A percentile compares a stretch with the other conserved stretches of the same genome.
Evolutionary conservation across 1,140 invertebrate genomes (phyloP).

Genomic region (Eriocheir sinensis): DNA sequence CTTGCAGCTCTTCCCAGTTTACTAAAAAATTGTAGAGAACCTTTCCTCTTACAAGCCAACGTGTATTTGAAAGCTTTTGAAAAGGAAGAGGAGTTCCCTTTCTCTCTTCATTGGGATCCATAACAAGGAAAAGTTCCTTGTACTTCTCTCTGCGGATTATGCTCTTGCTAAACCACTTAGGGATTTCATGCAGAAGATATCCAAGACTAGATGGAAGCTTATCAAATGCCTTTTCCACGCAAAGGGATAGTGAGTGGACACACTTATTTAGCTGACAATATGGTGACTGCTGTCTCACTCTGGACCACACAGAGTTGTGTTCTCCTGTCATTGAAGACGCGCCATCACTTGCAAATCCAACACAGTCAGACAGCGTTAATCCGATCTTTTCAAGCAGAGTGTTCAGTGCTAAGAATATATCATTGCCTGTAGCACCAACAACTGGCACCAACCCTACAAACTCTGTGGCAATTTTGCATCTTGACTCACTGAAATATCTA

Average conservation of each 20-base stretch:
- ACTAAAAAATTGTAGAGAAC: constrained; percentile 54
- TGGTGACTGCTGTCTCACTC: constrained; percentile 58
- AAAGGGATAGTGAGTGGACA: constrained; percentile 58
- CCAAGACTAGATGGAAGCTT: constrained; percentile 56
- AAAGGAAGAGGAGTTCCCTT: constrained; percentile 60
- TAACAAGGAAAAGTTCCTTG: constrained; percentile 51
- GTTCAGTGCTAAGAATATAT: constrained; percentile 50
- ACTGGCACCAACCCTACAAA: constrained; percentile 36
- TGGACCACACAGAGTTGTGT: constrained; percentile 51
- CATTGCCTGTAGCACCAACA: constrained; percentile 52
- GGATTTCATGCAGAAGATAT: constrained; percentile 64
- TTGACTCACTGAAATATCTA: constrained; percentile 55
- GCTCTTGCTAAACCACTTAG: constrained; percentile 65
- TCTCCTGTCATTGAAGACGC: constrained; percentile 39
- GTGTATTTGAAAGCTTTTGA: constrained; percentile 62
- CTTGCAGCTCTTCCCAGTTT: constrained; percentile 65
- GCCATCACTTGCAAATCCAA: constrained; percentile 55
- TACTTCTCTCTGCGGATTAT: constrained; percentile 47
- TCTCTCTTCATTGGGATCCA: constrained; percentile 58
- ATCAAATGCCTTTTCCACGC: constrained; percentile 59
- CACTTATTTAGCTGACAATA: constrained; percentile 62
- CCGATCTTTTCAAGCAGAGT: constrained; percentile 41
- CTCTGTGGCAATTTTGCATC: constrained; percentile 42
- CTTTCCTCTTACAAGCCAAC: constrained; percentile 62
- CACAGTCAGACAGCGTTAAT: constrained; percentile 55